These are phyloP conservation scores for Bombus fervidus DNA, from an alignment of 1,140 invertebrate species.

Conservation along the genomic window DNA sequence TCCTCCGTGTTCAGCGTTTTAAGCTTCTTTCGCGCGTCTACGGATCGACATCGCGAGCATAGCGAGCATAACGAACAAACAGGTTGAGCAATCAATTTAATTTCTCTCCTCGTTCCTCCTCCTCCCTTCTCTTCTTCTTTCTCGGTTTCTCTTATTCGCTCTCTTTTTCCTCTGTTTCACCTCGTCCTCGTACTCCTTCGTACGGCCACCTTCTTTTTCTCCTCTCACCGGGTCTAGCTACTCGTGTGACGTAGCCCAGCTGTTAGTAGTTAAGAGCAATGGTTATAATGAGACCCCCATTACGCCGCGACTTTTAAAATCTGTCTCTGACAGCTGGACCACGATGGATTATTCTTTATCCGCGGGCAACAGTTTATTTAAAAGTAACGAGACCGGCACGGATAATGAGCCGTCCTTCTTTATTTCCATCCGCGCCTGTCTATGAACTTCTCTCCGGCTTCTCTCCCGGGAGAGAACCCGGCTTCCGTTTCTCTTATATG, in stretches of 20 bases:
- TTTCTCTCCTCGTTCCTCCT: slow-evolving; percentile 48
- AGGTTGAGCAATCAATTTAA: slow-evolving; percentile 77
- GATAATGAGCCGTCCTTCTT: slow-evolving; percentile 59
- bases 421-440: slow-evolving; percentile 46
- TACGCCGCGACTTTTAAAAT: slow-evolving; percentile 75
- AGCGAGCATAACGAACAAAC: slow-evolving; percentile 70
- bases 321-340: slow-evolving; percentile 73
- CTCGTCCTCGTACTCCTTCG: neutral
- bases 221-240: slow-evolving; percentile 6
- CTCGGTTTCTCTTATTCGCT: neutral
- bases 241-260: slow-evolving; percentile 70
- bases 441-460: slow-evolving; percentile 24
- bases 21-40: slow-evolving; percentile 37
- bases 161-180: neutral
- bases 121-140: neutral
- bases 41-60: slow-evolving; percentile 33
- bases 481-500: slow-evolving; percentile 33
- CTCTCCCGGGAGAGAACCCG: slow-evolving; percentile 22
- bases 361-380: slow-evolving; percentile 60
- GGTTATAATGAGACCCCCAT: slow-evolving; percentile 75
- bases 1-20: slow-evolving; percentile 26
- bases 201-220: neutral
- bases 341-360: slow-evolving; percentile 69
- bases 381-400: slow-evolving; percentile 58
- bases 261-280: slow-evolving; percentile 66